Percentiles rank a stretch among this genome's conserved stretches.
phyloP scores from a whole-genome alignment of 1,140 invertebrate species.

The Oncopodura yosiiana region DNA sequence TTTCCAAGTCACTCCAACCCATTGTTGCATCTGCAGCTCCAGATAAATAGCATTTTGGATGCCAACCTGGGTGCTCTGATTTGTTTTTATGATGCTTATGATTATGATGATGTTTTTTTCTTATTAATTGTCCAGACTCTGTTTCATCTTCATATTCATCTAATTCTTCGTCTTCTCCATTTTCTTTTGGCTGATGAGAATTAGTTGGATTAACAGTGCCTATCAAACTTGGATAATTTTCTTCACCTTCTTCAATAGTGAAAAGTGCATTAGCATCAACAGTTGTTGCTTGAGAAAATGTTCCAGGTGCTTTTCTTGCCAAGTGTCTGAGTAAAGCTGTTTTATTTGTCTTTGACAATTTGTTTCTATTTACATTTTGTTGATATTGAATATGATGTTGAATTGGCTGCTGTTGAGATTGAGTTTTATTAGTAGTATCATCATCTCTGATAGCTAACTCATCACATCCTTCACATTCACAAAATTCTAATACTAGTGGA shows the following conservation, averaged over 20 bases:
- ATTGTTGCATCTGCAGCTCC: conserved; percentile 28
- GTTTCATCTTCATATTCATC: neutral
- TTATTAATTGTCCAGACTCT: neutral
- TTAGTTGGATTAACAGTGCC: neutral
- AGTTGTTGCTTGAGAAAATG: neutral
- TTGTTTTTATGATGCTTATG: conserved; percentile 2
- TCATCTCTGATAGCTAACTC: neutral
- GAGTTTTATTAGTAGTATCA: neutral
- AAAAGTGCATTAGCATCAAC: conserved; percentile 5
- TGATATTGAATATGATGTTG: no score
- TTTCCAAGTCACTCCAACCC: conserved; percentile 34
- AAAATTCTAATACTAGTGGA: no score
- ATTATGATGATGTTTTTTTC: no score
- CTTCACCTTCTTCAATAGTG: conserved; percentile 12
- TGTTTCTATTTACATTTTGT: no score
- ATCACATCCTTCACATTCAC: no score
- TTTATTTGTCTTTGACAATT: neutral
- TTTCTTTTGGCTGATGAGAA: neutral
- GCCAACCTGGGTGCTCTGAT: conserved; percentile 12
- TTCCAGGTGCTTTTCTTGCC: neutral
- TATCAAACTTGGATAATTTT: neutral
- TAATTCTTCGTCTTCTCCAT: neutral
- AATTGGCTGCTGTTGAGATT: no score
- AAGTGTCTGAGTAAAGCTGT: neutral
- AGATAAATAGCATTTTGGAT: conserved; percentile 33